A percentile compares a stretch with the other conserved stretches of the same genome.
phyloP scores from a whole-genome alignment of 2,888 invertebrate genomes.

The Apeira syringaria region DNA sequence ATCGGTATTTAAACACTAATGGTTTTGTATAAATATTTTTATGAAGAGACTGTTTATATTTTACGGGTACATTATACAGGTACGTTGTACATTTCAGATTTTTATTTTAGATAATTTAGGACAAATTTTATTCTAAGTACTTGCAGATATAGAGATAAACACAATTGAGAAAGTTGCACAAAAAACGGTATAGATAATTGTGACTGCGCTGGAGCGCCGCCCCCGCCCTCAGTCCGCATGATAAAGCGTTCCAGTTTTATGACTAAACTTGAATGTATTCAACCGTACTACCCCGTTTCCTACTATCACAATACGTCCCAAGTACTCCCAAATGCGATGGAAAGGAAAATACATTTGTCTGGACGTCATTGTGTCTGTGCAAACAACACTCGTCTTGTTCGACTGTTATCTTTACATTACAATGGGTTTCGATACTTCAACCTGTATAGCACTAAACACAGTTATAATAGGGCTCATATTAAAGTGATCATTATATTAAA shows the following conservation, averaged over 20 bases:
- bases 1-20: too few relatives aligned
- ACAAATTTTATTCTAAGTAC: slow-evolving; percentile 15
- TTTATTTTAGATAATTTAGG: slow-evolving; percentile 7
- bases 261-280: slow-evolving; percentile 46
- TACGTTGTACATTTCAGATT: too few relatives aligned
- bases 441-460: slow-evolving; percentile 44
- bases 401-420: slow-evolving; percentile 52
- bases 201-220: slow-evolving; percentile 35
- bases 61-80: too few relatives aligned
- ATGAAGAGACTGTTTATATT: too few relatives aligned
- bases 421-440: slow-evolving; percentile 48
- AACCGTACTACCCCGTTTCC: slow-evolving; percentile 13
- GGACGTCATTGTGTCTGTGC: slow-evolving; percentile 22
- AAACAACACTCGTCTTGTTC: slow-evolving; percentile 26
- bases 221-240: slow-evolving; percentile 30
- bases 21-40: too few relatives aligned
- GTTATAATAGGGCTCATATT: slow-evolving; percentile 42
- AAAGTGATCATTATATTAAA: too few relatives aligned
- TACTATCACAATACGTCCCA: slow-evolving; percentile 38
- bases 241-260: slow-evolving; percentile 49
- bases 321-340: slow-evolving; percentile 33
- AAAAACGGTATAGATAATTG: slow-evolving; percentile 52
- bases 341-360: slow-evolving; percentile 32
- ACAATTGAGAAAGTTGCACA: slow-evolving; percentile 41
- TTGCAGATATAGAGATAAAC: slow-evolving; percentile 18